Evolutionary conservation across 1,140 invertebrate species (phyloP).

Genomic region (Drosophila elegans): DNA sequence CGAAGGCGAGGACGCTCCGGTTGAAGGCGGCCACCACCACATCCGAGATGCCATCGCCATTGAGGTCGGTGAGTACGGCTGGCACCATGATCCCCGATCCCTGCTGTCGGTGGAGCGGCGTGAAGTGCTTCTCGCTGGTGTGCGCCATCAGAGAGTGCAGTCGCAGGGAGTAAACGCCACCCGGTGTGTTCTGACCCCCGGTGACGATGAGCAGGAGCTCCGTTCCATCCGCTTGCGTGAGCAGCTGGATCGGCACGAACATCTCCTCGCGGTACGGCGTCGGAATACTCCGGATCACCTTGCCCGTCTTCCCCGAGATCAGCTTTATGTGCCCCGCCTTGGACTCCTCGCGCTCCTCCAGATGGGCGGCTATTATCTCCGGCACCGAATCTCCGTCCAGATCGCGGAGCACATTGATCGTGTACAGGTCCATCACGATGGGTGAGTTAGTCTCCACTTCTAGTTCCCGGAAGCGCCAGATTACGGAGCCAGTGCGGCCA

Average conservation of each 20-base stretch:
- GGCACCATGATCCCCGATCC: conserved; percentile 87
- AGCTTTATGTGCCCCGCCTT: conserved; percentile 88
- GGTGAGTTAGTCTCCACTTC: conserved; percentile 83
- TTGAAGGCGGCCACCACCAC: conserved; percentile 91
- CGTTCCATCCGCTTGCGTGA: conserved; percentile 76
- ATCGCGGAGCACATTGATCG: conserved; percentile 90
- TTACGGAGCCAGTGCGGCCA: conserved; percentile 88
- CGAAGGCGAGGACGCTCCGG: conserved; percentile 90
- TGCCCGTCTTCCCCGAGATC: conserved; percentile 90
- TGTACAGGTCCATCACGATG: conserved; percentile 86
- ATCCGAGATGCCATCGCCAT: conserved; percentile 90
- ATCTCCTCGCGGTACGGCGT: conserved; percentile 90
- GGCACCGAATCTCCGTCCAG: conserved; percentile 89
- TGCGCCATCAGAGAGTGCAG: conserved; percentile 85
- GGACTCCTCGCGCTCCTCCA: conserved; percentile 85
- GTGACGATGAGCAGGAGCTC: conserved; percentile 88
- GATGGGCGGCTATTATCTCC: conserved; percentile 91
- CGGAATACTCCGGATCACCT: conserved; percentile 87
- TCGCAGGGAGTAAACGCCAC: conserved; percentile 90
- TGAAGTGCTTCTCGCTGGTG: conserved; percentile 82
- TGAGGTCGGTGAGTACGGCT: conserved; percentile 91
- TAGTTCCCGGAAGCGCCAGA: conserved; percentile 88
- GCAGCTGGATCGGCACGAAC: conserved; percentile 87
- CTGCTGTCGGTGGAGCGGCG: conserved; percentile 63
- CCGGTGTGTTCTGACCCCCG: conserved; percentile 90